phyloP scores from a whole-genome alignment of 2,797 vertebrate species.

The Epinephelus malabaricus region DNA sequence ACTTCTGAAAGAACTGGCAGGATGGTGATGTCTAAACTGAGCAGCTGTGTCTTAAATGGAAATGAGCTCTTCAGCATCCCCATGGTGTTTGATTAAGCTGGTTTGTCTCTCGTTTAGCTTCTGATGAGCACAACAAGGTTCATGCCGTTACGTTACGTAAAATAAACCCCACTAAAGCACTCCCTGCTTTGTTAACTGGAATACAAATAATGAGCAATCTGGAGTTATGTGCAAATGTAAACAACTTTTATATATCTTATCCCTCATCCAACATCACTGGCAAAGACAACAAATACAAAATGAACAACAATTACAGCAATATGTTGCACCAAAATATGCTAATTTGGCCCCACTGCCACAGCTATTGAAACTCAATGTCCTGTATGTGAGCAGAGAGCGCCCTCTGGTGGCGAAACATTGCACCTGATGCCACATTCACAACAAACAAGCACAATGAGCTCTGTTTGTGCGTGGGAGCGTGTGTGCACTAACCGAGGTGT shows the following conservation, averaged over 20 bases:
- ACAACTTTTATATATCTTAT: neutral
- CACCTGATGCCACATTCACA: neutral
- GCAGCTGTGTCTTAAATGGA: conserved; percentile 44
- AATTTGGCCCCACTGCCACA: neutral
- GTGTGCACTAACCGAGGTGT: conserved; percentile 69
- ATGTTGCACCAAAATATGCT: neutral
- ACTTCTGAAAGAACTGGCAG: conserved; percentile 34
- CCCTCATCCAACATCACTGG: neutral
- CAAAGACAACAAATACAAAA: neutral
- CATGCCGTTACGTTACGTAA: neutral
- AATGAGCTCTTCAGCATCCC: conserved; percentile 39
- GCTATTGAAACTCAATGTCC: neutral
- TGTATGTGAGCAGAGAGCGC: conserved; percentile 22
- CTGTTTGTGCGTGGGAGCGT: conserved; percentile 1
- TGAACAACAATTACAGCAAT: neutral
- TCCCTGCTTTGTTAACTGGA: neutral
- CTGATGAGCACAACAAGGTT: conserved; percentile 13
- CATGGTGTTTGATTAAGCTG: conserved; percentile 5
- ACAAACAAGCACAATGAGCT: neutral
- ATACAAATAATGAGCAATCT: neutral
- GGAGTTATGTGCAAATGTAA: neutral
- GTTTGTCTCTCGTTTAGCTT: conserved; percentile 22
- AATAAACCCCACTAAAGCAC: neutral
- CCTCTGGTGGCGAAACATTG: conserved; percentile 60
- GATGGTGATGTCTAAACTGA: conserved; percentile 13